Conservation (phyloP, 2,888 invertebrate species). For the Diadegma fenestrale region DNA sequence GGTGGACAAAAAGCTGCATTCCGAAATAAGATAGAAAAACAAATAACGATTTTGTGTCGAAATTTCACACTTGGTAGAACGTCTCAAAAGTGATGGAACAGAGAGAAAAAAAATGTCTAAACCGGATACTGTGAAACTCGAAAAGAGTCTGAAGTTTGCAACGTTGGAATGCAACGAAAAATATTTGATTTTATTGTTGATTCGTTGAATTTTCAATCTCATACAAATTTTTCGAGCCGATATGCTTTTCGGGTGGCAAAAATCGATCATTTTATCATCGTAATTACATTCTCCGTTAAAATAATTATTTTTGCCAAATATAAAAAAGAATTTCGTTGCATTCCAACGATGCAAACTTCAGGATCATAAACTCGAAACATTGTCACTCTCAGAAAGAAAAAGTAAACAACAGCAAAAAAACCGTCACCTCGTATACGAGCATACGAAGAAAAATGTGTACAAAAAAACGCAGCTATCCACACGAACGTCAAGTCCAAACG, state of each 20-base stretch:
- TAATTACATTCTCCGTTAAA: too few relatives aligned
- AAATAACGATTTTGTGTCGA: slow-evolving; percentile 28
- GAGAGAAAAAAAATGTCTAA: background rate
- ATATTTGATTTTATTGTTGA: too few relatives aligned
- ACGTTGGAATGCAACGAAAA: too few relatives aligned
- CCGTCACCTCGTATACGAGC: slow-evolving; percentile 50
- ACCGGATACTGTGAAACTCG: slow-evolving; percentile 17
- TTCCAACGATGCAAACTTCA: too few relatives aligned
- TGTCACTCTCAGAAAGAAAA: slow-evolving; percentile 31
- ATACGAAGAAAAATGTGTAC: slow-evolving; percentile 14
- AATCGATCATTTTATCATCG: too few relatives aligned
- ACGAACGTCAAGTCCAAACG: slow-evolving; percentile 46
- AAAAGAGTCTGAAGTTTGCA: too few relatives aligned
- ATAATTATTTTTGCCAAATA: too few relatives aligned
- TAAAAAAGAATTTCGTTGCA: too few relatives aligned
- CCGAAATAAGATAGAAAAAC: slow-evolving; percentile 76
- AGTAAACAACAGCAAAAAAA: slow-evolving; percentile 11
- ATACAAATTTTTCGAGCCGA: too few relatives aligned
- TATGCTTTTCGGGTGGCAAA: too few relatives aligned
- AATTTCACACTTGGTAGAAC: background rate
- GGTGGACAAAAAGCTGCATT: slow-evolving; percentile 89
- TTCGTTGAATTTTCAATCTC: too few relatives aligned
- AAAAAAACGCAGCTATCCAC: slow-evolving; percentile 42
- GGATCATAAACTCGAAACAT: too few relatives aligned
- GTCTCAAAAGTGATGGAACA: background rate